Evolutionary conservation across 2,113 vertebrate genomes (phyloP).

Genomic region (Suricata suricatta): DNA sequence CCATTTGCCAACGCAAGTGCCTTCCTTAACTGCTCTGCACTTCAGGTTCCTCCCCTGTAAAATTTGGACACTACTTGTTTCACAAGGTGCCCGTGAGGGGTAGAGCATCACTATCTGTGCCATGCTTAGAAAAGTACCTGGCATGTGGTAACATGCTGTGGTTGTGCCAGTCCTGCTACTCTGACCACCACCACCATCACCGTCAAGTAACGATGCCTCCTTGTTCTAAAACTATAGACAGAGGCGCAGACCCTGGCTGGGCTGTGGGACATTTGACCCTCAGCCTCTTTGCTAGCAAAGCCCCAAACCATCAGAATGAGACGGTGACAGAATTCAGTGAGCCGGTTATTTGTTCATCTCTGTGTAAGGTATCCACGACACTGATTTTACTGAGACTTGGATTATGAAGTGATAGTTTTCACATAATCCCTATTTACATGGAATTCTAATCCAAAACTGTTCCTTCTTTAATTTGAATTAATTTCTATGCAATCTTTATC

Average conservation of each 20-base stretch:
- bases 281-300: neutral
- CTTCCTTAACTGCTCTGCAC: neutral
- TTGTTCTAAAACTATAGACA: neutral
- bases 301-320: neutral
- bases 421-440: neutral
- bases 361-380: neutral
- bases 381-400: neutral
- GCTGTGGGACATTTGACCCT: neutral
- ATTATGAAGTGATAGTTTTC: conserved; percentile 44
- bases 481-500: conserved; percentile 85
- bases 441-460: conserved; percentile 61
- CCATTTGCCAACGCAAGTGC: neutral
- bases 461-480: conserved; percentile 83
- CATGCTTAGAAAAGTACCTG: neutral
- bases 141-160: neutral
- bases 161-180: neutral
- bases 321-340: neutral
- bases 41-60: neutral
- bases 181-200: rapidly evolving
- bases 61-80: neutral
- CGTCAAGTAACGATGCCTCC: neutral
- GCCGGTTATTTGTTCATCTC: neutral
- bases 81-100: neutral
- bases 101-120: neutral
- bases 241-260: neutral